phyloP scores from a whole-genome alignment of 2,113 vertebrate genomes.

The Xyrauchen texanus region DNA sequence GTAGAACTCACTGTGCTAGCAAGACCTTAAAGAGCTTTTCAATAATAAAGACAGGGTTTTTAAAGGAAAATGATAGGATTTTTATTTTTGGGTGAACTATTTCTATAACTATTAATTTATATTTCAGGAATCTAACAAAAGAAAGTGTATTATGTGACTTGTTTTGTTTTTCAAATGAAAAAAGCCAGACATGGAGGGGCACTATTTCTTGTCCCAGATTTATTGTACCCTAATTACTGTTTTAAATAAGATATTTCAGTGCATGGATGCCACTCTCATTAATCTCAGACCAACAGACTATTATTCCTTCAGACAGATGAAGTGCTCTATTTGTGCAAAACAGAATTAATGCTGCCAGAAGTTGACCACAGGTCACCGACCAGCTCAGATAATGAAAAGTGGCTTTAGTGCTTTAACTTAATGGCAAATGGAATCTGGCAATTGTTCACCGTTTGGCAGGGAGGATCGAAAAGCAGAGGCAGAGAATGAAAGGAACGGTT shows the following conservation, averaged over 20 bases:
- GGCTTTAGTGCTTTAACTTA: conserved; percentile 35
- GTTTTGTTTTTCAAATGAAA: background rate
- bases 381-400: conserved; percentile 38
- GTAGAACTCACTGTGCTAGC: background rate
- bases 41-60: background rate
- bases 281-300: conserved; percentile 14
- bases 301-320: conserved; percentile 27
- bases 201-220: conserved; percentile 6
- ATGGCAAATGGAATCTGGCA: conserved; percentile 32
- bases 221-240: conserved; percentile 16
- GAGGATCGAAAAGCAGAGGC: conserved; percentile 18
- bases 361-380: conserved; percentile 29
- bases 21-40: background rate
- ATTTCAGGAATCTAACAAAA: too few species aligned
- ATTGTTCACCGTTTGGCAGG: conserved; percentile 31
- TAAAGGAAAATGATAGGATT: background rate
- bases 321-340: too few species aligned
- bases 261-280: conserved; percentile 14
- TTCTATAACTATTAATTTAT: too few species aligned
- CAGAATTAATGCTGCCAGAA: conserved; percentile 15
- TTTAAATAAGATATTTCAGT: conserved; percentile 1
- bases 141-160: too few species aligned
- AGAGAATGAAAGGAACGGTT: conserved; percentile 8
- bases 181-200: background rate
- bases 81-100: too few species aligned